Base-by-base conservation (phyloP, 2,888 invertebrate species). In the Rosalia funebris region DNA sequence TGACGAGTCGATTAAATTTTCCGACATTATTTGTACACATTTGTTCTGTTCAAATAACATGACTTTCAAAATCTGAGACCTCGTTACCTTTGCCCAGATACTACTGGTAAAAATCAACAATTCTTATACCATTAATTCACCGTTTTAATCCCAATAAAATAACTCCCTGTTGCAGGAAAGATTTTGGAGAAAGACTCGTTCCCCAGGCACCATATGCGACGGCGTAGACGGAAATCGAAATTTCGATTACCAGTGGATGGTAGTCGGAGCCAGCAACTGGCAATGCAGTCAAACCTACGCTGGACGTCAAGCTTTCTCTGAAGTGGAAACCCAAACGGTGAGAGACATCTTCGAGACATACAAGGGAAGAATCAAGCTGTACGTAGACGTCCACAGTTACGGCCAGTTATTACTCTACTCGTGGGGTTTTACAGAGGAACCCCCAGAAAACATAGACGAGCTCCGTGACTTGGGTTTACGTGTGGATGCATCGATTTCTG, bases 161-260 rank as follows among this genome's bases (percentile, higher is more conserved):
- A n/a, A n/a, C 7, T 25, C 7, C 14, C 48, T 46, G 14, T 41
- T 48, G 10, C 16, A 57, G 42, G 32, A 39, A 12, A 25, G 55
- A 11, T 34, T 62, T 1, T 45, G 53, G 32, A 32, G 55, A 46
- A 44, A 39, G 48, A 56, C 48, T 20, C 44, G 50, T 15, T 10
- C 47, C 32, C 42, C 53, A 2, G 53, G 32, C 12, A 0, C 76
- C 0, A 72, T 77, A 0, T 92, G 92, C 68, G 80, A 81, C 1
- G 93, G 93, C 7, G 87, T 87, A 0, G 93, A 93, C 73, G 87
- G 87, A 0, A 93, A 93, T 78, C 83, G 92, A 0, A 93, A 93
- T 80, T 93, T 87, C 71, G 90, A 85, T 56, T 86, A 86, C 72
- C 81, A 84, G 60, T 92, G 91, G 91, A 87, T 85, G 82, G 84